Percentiles rank a stretch among this genome's conserved stretches.
These are phyloP conservation scores for Nephrotoma flavescens DNA, from an alignment of 2,888 invertebrate genomes.

Conservation along the genomic window DNA sequence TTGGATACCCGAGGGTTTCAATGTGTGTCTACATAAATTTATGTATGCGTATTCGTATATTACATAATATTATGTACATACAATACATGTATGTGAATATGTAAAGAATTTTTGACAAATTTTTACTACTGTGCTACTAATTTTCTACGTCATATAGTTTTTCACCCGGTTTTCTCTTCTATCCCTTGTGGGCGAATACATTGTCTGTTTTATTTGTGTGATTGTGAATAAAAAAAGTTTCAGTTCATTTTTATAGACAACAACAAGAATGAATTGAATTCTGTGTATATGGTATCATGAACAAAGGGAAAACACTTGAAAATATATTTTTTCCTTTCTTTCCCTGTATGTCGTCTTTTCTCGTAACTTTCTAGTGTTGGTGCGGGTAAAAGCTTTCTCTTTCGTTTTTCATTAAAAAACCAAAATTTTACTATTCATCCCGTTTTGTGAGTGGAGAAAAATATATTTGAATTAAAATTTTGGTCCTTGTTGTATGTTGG, in stretches of 20 bases:
- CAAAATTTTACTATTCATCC: not conserved
- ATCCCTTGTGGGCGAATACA: not conserved
- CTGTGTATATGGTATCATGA: not conserved
- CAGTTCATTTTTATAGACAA: not conserved
- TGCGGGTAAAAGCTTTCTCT: not conserved
- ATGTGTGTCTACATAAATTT: conserved; percentile 17
- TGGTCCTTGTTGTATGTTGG: not conserved
- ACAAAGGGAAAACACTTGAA: not conserved
- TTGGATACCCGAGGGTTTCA: conserved; percentile 33
- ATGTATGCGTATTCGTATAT: not conserved
- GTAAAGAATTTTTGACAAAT: not conserved
- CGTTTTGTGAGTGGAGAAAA: not conserved
- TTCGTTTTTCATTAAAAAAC: not conserved
- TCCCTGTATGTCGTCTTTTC: not conserved
- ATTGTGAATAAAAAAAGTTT: not conserved
- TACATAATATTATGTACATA: not conserved
- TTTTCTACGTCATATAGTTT: not conserved
- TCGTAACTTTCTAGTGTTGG: not conserved
- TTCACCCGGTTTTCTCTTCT: not conserved
- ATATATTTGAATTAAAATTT: not conserved
- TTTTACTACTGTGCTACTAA: not conserved
- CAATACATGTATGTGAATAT: not conserved
- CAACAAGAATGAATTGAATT: not conserved
- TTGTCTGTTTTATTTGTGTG: not conserved
- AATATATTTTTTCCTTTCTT: not conserved